Evolutionary conservation across 2,888 invertebrate species (phyloP).

Genomic region (Miltochrista miniata): DNA sequence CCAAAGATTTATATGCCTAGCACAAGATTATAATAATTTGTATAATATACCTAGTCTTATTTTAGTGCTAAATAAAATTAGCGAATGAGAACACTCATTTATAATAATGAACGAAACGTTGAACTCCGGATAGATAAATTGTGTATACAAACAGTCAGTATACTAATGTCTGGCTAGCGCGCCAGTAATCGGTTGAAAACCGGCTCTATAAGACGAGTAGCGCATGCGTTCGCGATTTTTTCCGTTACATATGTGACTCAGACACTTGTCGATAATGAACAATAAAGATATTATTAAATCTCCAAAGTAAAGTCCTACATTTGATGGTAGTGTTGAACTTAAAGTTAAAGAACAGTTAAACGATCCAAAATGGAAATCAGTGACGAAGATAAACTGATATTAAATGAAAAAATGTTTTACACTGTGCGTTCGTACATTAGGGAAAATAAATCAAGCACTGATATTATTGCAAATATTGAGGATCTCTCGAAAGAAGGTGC

Average conservation of each 20-base stretch:
- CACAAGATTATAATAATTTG: no score
- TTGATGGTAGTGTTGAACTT: neutral
- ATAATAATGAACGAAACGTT: neutral
- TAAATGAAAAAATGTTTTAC: slow-evolving; percentile 29
- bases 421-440: slow-evolving; percentile 19
- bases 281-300: neutral
- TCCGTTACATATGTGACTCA: neutral
- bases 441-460: slow-evolving; percentile 20
- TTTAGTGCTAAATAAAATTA: no score
- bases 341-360: neutral
- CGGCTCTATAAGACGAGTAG: neutral
- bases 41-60: no score
- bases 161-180: no score
- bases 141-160: neutral
- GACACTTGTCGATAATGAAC: neutral
- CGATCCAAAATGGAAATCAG: slow-evolving; percentile 17
- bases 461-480: slow-evolving; percentile 25
- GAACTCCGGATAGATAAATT: neutral
- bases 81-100: neutral
- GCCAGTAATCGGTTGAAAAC: neutral
- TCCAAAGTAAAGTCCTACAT: no score
- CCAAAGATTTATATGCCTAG: no score
- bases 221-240: neutral
- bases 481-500: slow-evolving; percentile 27
- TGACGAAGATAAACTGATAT: slow-evolving; percentile 19